Evolutionary conservation across 2,113 vertebrate genomes (phyloP).

Genomic region (Scytalopus superciliaris): DNA sequence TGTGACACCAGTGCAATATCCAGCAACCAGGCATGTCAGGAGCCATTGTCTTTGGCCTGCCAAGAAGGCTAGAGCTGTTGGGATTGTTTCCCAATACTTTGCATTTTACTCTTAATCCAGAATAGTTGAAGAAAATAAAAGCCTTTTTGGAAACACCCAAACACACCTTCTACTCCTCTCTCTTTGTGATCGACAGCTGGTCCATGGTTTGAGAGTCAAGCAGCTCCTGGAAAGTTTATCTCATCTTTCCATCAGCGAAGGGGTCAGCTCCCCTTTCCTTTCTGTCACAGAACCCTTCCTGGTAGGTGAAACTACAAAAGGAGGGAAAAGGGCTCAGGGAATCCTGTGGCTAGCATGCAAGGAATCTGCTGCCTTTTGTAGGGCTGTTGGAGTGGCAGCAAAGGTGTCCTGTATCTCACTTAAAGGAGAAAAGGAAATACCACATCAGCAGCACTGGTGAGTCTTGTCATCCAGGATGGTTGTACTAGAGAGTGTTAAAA

Average conservation of each 20-base stretch:
- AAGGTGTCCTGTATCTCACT: neutral
- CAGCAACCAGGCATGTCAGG: no score
- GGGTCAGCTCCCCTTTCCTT: neutral
- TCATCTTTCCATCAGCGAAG: neutral
- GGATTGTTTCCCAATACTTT: neutral
- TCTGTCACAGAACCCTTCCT: neutral
- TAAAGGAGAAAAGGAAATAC: constrained; percentile 30
- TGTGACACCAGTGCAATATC: neutral
- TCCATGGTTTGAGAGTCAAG: neutral
- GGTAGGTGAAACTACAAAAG: neutral
- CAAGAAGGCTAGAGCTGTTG: neutral
- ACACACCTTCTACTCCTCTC: neutral
- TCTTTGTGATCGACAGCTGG: neutral
- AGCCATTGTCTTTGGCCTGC: neutral
- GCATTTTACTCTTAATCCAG: neutral
- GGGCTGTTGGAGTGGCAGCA: neutral
- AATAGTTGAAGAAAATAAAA: neutral
- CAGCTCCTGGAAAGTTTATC: neutral
- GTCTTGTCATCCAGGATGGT: neutral
- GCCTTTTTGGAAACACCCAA: neutral
- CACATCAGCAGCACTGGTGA: neutral
- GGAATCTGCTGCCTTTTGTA: constrained; percentile 2
- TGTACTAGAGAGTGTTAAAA: neutral
- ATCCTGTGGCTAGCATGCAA: neutral
- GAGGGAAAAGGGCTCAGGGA: neutral